Base-by-base conservation (phyloP, 2,113 vertebrate genomes). In the Aegithalos caudatus region DNA sequence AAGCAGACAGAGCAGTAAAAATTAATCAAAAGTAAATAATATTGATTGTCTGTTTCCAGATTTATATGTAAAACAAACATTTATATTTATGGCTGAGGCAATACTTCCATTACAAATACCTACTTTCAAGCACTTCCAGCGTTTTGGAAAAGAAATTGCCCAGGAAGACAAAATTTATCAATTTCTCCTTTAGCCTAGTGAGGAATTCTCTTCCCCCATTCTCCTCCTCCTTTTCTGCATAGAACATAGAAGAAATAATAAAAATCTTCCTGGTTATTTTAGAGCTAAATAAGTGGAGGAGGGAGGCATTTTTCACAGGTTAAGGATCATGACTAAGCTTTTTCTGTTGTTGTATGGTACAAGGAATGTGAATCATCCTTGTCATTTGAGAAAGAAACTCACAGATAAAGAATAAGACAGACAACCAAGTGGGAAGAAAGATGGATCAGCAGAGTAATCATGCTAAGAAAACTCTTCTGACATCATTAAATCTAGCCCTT, bases 391-490 rank as follows among this genome's bases (percentile, higher is more conserved):
- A 86, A 91, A 84, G 80, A 94, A 87, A 65, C 31, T 81, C 47
- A 61, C 18, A 82, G 61, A 95, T 81, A 87, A 94, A 87, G 64
- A 92, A 47, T 78, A 94, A 85, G 50, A 90, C 86, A 78, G 70
- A 90, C 51, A 95, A 51, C 21, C 31, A 7, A 82, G 89, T 91
- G 89, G 93, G 91, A 94, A 92, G 89, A 81, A 95, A 79, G 93
- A 85, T 79, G 65, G 84, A 96, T 89, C 73, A 96, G 89, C 84
- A 95, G 57, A 87, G 84, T 58, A 95, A 77, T 94, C 70, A 94
- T 64, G 21, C 79, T 85, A 95, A 94, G 91, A 94, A 95, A 95
- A 95, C 54, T 91, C 44, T 48, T 81, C 91, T 94, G 94, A 83
- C 67, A 56, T 95, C 85, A 86, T 72, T 91, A 76, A 91, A 91